Evolutionary conservation across 1,140 invertebrate genomes (phyloP), one percentile per base, ranked within the genome.

Genomic region (Plodia interpunctella): DNA sequence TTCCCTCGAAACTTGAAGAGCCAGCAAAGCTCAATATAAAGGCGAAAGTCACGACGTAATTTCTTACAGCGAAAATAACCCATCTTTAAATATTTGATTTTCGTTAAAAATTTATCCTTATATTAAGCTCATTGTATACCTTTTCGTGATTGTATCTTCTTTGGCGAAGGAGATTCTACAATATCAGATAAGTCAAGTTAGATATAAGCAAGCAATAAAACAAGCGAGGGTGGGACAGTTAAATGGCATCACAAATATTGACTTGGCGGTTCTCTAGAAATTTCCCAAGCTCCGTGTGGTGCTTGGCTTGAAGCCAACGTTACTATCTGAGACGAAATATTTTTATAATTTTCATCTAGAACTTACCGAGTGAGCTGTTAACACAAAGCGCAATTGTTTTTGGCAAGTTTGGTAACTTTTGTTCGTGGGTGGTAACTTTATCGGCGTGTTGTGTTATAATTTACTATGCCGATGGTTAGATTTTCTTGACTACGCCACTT

Each of bases 231-330:
- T 62, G 63, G 65, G 66, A 71, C 68, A 76, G 68, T 66, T 74
- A 78, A 78, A 80, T 74, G 73, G 76, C 71, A 70, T 77, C 76
- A 76, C 80, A 78, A 83, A 81, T 80, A 83, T 78, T 76, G 77
- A 81, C 72, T 83, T 74, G 72, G 80, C 72, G 75, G 66, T 69
- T 66, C 70, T 60, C 60, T 54, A 70, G 57, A 74, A 68, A 68
- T 74, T 70, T 72, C 60, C 65, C 20, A n/a, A 8, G 51, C 10
- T n/a, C 21, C 51, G 18, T 20, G 49, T 13, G 51, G 51, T 53
- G 51, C 13, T 53, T 53, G 51, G 51, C 51, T 21, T 15, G 0
- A 9, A 21, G 51, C 51, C 51, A 53, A 25, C 19, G 19, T 53
- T n/a, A n/a, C 8, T 53, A 53, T 53, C 51, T 25, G 6, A 25